Evolutionary conservation across 2,888 invertebrate genomes (phyloP).

Genomic region (Drosophila neonasuta): DNA sequence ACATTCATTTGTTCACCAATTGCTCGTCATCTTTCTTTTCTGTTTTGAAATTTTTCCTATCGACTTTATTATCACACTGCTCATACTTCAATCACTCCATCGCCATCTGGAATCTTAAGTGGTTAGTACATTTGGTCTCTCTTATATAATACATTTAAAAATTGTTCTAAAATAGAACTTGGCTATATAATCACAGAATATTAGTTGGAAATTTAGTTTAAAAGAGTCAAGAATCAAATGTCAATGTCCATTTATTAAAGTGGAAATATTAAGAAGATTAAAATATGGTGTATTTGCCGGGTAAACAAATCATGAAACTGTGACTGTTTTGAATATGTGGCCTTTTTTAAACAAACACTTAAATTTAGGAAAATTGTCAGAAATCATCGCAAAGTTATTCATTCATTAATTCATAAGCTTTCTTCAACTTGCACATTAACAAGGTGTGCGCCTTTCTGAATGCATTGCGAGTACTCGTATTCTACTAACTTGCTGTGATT

Average conservation of each 20-base stretch:
- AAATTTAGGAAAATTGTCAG: not conserved
- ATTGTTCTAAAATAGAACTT: not conserved
- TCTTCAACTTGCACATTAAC: slow-evolving; percentile 1
- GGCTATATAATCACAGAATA: not conserved
- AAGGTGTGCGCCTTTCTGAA: not conserved
- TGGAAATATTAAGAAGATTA: too few relatives aligned
- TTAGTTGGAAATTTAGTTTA: not conserved
- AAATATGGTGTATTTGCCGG: too few relatives aligned
- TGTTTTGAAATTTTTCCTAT: slow-evolving; percentile 47
- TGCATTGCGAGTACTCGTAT: slow-evolving; percentile 29
- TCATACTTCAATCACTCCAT: slow-evolving; percentile 57
- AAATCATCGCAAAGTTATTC: not conserved
- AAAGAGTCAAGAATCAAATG: too few relatives aligned
- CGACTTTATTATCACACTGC: slow-evolving; percentile 48
- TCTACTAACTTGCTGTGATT: slow-evolving; percentile 43
- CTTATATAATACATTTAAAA: not conserved
- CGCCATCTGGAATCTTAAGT: slow-evolving; percentile 52
- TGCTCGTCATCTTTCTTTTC: slow-evolving; percentile 52
- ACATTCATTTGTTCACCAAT: slow-evolving; percentile 11
- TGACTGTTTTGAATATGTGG: too few relatives aligned
- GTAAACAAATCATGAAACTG: too few relatives aligned
- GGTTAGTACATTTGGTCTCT: slow-evolving; percentile 59
- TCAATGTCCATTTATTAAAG: too few relatives aligned
- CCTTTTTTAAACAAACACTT: too few relatives aligned
- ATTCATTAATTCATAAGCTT: slow-evolving; percentile 7